phyloP scores from a whole-genome alignment of 2,888 invertebrate species.

The Pegoplata infirma region DNA sequence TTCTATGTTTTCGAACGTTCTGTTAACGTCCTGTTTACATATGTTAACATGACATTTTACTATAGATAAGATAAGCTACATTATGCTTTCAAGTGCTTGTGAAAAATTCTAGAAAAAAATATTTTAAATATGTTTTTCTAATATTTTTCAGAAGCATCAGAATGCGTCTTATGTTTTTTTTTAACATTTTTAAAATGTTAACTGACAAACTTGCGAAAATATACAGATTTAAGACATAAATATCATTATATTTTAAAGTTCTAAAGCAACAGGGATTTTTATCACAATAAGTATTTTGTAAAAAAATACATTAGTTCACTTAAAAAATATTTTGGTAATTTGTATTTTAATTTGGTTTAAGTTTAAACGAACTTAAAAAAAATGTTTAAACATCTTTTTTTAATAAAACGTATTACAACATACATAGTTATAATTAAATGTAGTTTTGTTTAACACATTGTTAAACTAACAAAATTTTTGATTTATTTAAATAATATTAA shows the following conservation, averaged over 20 bases:
- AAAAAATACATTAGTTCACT: neutral
- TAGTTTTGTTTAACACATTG: neutral
- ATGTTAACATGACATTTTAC: too few relatives aligned
- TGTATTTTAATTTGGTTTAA: conserved; percentile 1
- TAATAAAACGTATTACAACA: conserved; percentile 11
- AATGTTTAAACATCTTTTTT: neutral
- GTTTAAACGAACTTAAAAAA: conserved; percentile 20
- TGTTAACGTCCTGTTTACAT: too few relatives aligned
- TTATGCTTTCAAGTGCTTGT: too few relatives aligned
- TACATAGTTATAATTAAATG: neutral
- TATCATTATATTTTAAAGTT: conserved; percentile 42
- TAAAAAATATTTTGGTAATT: neutral
- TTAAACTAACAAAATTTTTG: conserved; percentile 23
- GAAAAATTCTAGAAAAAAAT: too few relatives aligned
- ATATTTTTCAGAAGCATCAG: too few relatives aligned
- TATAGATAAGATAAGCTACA: too few relatives aligned
- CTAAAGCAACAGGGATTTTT: neutral
- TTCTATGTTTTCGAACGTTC: too few relatives aligned
- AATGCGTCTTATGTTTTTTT: too few relatives aligned
- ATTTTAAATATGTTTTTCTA: too few relatives aligned
- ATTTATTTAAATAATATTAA: neutral
- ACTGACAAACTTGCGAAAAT: too few relatives aligned
- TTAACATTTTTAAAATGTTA: too few relatives aligned
- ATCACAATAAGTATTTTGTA: neutral
- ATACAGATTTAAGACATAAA: too few relatives aligned